Evolutionary conservation across 2,888 invertebrate species (phyloP).

Genomic region (Agrenia bidenticulata): DNA sequence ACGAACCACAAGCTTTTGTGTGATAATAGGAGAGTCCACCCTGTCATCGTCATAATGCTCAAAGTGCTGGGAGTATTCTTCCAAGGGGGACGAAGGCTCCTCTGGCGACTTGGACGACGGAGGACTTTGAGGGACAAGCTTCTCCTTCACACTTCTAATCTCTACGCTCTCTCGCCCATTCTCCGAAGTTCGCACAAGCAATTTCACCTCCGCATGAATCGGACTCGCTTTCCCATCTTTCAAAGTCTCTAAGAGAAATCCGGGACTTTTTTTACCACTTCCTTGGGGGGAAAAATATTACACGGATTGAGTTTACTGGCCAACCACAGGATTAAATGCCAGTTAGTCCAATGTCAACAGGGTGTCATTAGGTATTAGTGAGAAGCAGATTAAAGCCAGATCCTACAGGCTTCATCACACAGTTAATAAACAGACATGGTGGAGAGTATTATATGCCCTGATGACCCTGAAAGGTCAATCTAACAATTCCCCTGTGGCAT

Average conservation of each 20-base stretch:
- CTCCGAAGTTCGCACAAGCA: conserved; percentile 60
- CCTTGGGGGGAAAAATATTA: background rate
- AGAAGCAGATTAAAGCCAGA: too few species aligned
- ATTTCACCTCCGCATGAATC: conserved; percentile 60
- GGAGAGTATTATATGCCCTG: too few species aligned
- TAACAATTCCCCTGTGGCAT: too few species aligned
- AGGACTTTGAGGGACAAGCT: conserved; percentile 51
- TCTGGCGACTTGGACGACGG: conserved; percentile 6
- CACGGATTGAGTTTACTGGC: too few species aligned
- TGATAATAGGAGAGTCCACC: conserved; percentile 49
- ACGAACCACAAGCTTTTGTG: conserved; percentile 52
- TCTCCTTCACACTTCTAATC: conserved; percentile 58
- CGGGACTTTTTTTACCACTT: background rate
- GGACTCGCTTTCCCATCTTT: conserved; percentile 50
- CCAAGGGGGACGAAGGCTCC: conserved; percentile 35
- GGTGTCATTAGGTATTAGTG: too few species aligned
- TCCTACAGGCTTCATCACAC: too few species aligned
- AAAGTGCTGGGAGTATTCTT: conserved; percentile 50
- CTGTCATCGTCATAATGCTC: conserved; percentile 41
- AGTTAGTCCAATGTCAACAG: too few species aligned
- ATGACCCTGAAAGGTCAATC: too few species aligned
- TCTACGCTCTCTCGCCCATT: conserved; percentile 60
- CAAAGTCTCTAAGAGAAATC: background rate
- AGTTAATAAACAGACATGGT: too few species aligned
- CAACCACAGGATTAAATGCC: too few species aligned